Conservation (phyloP, 2,888 invertebrate species). For the Scaptodrosophila latifasciaeformis region DNA sequence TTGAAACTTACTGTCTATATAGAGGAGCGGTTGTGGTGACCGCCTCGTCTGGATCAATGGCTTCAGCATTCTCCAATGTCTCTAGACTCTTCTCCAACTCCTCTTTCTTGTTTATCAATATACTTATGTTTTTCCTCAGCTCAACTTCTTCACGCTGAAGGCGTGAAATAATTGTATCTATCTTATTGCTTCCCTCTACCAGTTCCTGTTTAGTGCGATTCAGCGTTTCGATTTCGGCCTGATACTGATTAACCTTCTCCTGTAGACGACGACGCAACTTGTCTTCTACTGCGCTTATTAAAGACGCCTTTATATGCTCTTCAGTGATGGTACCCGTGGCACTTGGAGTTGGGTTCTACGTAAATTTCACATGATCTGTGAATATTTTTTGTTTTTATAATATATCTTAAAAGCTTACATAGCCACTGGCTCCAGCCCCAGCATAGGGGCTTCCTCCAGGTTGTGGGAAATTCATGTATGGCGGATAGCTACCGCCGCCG, state of each 20-base stretch:
- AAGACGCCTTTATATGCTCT: constrained; percentile 94
- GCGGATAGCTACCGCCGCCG: constrained; percentile 76
- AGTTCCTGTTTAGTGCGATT: constrained; percentile 91
- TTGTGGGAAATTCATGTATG: constrained; percentile 74
- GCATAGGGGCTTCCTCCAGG: constrained; percentile 55
- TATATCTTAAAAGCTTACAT: constrained; percentile 57
- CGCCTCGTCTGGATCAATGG: constrained; percentile 95
- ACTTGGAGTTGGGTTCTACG: constrained; percentile 72
- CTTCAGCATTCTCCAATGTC: constrained; percentile 85
- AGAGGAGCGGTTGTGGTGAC: constrained; percentile 97
- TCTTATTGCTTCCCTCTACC: constrained; percentile 86
- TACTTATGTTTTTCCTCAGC: constrained; percentile 87
- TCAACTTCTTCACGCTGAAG: constrained; percentile 87
- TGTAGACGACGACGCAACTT: constrained; percentile 90
- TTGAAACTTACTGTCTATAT: constrained; percentile 88
- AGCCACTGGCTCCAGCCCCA: constrained; percentile 46
- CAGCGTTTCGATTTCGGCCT: constrained; percentile 93
- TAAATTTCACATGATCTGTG: neutral
- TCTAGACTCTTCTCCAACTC: constrained; percentile 89
- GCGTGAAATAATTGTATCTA: constrained; percentile 86
- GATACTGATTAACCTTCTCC: constrained; percentile 92
- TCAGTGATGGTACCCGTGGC: constrained; percentile 91
- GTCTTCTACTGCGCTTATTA: constrained; percentile 96
- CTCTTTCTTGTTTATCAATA: constrained; percentile 90
- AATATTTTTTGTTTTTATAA: neutral